Percentiles rank a stretch among this genome's conserved stretches.
phyloP scores from a whole-genome alignment of 2,797 vertebrate species.

The Xenopus petersii region DNA sequence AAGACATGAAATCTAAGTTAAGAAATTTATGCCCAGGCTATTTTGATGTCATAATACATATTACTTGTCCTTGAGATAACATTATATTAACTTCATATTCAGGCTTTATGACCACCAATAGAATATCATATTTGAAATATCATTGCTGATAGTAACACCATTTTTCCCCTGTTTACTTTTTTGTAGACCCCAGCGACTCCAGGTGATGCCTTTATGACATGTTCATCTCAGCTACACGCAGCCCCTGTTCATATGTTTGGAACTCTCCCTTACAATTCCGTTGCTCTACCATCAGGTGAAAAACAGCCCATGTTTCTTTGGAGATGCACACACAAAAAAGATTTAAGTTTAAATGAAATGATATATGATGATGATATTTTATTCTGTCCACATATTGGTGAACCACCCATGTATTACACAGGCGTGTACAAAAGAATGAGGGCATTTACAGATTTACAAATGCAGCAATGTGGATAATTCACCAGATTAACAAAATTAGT shows the following conservation, averaged over 20 bases:
- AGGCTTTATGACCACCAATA: not conserved
- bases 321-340: not conserved
- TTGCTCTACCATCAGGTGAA: constrained; percentile 98
- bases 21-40: not conserved
- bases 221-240: constrained; percentile 85
- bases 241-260: constrained; percentile 83
- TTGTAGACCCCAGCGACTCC: constrained; percentile 93
- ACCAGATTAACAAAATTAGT: no score
- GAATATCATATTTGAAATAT: not conserved
- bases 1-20: not conserved
- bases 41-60: not conserved
- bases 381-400: no score
- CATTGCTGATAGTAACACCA: constrained; percentile 25
- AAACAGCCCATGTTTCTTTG: constrained; percentile 22
- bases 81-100: no score
- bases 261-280: constrained; percentile 85
- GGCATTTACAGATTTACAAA: no score
- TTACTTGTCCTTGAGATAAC: not conserved
- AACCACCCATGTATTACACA: no score
- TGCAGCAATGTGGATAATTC: no score
- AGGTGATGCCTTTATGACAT: constrained; percentile 91
- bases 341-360: not conserved
- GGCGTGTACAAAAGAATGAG: no score
- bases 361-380: not conserved
- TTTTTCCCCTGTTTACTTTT: constrained; percentile 28